Evolutionary conservation across 2,888 invertebrate species (phyloP).

Genomic region (Trissolcus brochymenae): DNA sequence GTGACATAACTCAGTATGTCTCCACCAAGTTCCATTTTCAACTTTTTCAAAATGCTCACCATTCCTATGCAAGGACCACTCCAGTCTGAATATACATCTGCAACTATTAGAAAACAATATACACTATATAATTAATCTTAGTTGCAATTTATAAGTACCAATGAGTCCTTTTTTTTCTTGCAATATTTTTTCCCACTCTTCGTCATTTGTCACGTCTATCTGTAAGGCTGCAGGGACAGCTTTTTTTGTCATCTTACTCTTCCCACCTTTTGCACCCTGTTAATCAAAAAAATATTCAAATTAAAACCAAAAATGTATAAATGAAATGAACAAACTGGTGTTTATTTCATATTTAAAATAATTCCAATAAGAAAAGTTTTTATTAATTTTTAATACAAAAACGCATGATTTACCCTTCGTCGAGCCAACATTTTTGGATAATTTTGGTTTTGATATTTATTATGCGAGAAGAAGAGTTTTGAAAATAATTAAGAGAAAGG

Average conservation of each 20-base stretch:
- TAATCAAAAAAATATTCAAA: slow-evolving; percentile 11
- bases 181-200: slow-evolving; percentile 89
- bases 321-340: background rate
- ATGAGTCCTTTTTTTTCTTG: slow-evolving; percentile 84
- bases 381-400: too few relatives aligned
- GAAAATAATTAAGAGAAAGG: slow-evolving; percentile 2
- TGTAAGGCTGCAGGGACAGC: slow-evolving; percentile 86
- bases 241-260: slow-evolving; percentile 83
- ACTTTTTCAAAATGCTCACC: slow-evolving; percentile 89
- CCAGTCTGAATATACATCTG: slow-evolving; percentile 96
- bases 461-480: background rate
- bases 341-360: slow-evolving; percentile 1
- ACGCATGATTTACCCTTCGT: slow-evolving; percentile 61
- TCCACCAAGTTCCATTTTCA: slow-evolving; percentile 93
- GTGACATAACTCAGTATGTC: slow-evolving; percentile 88
- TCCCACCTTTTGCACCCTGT: slow-evolving; percentile 65
- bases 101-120: slow-evolving; percentile 79
- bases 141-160: slow-evolving; percentile 51
- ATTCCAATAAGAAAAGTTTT: too few relatives aligned
- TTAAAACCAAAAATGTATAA: background rate
- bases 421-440: slow-evolving; percentile 63
- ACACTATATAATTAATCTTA: background rate
- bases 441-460: slow-evolving; percentile 1
- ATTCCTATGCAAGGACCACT: slow-evolving; percentile 94
- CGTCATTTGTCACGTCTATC: slow-evolving; percentile 87